Evolutionary conservation across 2,888 invertebrate genomes (phyloP).

Genomic region (Cataglyphis cursor): DNA sequence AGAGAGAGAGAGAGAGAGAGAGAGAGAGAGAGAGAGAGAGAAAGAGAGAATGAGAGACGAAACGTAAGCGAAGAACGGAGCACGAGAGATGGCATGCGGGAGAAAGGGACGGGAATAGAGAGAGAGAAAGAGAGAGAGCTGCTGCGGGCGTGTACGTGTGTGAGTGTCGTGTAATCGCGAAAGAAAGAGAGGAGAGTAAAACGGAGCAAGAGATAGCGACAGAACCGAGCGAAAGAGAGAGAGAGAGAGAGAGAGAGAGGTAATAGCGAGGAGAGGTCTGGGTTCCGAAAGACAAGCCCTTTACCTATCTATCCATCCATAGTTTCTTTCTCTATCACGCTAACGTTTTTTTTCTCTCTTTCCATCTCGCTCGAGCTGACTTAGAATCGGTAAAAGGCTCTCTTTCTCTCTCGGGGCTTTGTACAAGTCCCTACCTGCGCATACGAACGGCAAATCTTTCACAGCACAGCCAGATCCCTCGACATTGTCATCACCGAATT

Average conservation of each 20-base stretch:
- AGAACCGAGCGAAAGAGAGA: conserved; percentile 22
- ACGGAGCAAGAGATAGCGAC: conserved; percentile 45
- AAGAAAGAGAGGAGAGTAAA: conserved; percentile 56
- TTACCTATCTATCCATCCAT: neutral
- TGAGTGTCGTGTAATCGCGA: conserved; percentile 25
- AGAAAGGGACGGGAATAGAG: conserved; percentile 19
- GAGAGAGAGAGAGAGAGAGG: conserved; percentile 35
- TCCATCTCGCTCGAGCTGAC: conserved; percentile 29
- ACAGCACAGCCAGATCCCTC: conserved; percentile 82
- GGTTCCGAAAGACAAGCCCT: conserved; percentile 38
- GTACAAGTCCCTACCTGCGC: conserved; percentile 88
- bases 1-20: conserved; percentile 59
- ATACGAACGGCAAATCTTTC: conserved; percentile 88
- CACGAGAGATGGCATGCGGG: conserved; percentile 34
- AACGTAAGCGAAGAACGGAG: conserved; percentile 48
- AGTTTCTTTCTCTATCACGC: conserved; percentile 1
- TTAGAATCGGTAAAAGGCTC: conserved; percentile 45
- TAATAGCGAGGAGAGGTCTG: conserved; percentile 11
- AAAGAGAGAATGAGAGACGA: conserved; percentile 48
- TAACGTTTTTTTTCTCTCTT: neutral
- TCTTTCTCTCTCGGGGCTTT: conserved; percentile 43
- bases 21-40: conserved; percentile 57
- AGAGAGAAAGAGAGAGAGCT: conserved; percentile 48
- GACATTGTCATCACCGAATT: conserved; percentile 83
- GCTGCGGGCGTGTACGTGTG: neutral